A percentile compares a stretch with the other conserved stretches of the same genome.
Conservation (phyloP, 2,888 invertebrate genomes). For the Carabus problematicus region DNA sequence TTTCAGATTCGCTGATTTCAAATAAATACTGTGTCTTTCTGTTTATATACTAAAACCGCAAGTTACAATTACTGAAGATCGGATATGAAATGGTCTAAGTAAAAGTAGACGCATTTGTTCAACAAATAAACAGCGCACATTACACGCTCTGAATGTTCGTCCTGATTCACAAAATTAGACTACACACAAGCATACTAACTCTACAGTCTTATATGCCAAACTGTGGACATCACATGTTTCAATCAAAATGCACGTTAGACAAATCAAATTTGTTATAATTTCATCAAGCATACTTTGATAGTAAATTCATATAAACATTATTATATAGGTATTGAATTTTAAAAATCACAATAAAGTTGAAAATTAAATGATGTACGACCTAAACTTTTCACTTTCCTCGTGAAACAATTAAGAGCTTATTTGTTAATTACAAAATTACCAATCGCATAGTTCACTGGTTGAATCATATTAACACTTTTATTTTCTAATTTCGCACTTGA, state of each 20-base stretch:
- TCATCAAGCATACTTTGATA: background rate
- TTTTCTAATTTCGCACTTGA: conserved; percentile 19
- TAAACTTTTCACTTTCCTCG: background rate
- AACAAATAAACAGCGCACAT: conserved; percentile 2
- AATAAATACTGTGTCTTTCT: no score
- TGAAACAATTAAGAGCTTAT: background rate
- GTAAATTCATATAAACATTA: no score
- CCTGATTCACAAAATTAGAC: conserved; percentile 36
- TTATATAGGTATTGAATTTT: no score
- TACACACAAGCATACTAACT: background rate
- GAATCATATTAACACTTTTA: conserved; percentile 9
- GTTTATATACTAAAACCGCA: no score
- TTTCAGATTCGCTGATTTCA: no score
- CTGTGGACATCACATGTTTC: conserved; percentile 12
- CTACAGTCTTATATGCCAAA: background rate
- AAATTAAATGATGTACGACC: background rate
- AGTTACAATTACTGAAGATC: no score
- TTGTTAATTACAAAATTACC: conserved; percentile 1
- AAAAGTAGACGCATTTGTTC: no score
- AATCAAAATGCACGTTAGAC: background rate
- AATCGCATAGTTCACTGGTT: background rate
- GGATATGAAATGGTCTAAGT: no score
- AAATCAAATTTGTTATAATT: background rate
- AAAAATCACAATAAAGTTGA: no score
- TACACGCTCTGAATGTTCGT: conserved; percentile 33